Evolutionary conservation across 2,797 vertebrate genomes (phyloP), one percentile per base, ranked within the genome.

Genomic region (Pterois miles): DNA sequence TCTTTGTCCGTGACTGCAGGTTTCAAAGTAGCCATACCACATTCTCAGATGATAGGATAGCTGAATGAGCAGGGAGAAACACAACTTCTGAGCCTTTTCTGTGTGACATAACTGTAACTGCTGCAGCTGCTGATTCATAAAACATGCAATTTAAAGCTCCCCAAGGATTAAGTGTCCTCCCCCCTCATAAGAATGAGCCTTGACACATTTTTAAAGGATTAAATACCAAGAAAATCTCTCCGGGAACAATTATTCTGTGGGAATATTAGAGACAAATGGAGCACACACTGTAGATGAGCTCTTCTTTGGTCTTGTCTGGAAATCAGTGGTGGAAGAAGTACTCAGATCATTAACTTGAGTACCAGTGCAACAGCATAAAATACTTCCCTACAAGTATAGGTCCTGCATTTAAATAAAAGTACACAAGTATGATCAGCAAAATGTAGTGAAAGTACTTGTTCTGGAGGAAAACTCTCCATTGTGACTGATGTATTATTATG

Each of bases 31-130:
- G 80, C 66, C 60, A 22, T 1, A 34, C 75, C 36, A 40, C 75
- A 86, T 84, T 88, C 78, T 81, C 56, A 64, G 40, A 48, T 48
- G 25, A 36, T 2, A 11, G 43, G 59, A 73, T 33, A 56, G 34
- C 38, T 18, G 56, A 4, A 34, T 18, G 56, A 6, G 68, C 27
- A 6, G 57, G 22, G 20, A 36, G 60, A 33, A 43, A 33, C 10
- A 59, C n/a, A 43, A 65, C 34, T 46, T 60, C n/a, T 54, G 22
- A 40, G 36, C 16, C 36, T 50, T 33, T 52, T 34, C 16, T 22
- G 27, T 27, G 63, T 22, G 12, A 68, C 31, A 14, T 2, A 23
- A 29, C 10, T 36, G 65, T 48, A n/a, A 48, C 43, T 65, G 5
- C 27, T 65, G 8, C 18, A 38, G n/a, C 53, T 43, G 16, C n/a